Percentiles rank a stretch among this genome's conserved stretches.
Conservation (phyloP, 2,113 vertebrate species). For the Neolamprologus modestus region DNA sequence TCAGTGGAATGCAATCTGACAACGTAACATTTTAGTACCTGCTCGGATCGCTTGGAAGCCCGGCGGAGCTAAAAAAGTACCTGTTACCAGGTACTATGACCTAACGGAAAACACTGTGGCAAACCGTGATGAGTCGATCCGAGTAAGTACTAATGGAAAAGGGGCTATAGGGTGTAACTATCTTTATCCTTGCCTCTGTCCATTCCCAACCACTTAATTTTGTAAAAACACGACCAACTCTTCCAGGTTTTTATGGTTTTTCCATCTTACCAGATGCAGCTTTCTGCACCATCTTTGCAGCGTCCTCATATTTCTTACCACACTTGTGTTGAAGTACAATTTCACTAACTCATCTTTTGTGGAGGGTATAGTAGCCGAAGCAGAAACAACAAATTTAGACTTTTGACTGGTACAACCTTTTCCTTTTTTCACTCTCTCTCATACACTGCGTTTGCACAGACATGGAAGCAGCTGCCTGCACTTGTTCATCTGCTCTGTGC, state of each 20-base stretch:
- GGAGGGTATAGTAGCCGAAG: background rate
- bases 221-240: background rate
- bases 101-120: background rate
- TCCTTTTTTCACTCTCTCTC: background rate
- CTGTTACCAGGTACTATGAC: background rate
- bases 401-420: background rate
- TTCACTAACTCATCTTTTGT: background rate
- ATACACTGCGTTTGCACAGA: background rate
- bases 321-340: background rate
- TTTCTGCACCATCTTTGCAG: background rate
- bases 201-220: background rate
- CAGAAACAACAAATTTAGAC: background rate
- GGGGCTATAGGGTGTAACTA: background rate
- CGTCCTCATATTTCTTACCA: background rate
- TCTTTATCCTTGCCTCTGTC: background rate
- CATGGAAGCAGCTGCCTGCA: background rate
- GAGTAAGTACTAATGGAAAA: background rate
- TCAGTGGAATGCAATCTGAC: background rate
- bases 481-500: background rate
- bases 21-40: background rate
- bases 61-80: background rate
- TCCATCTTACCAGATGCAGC: background rate
- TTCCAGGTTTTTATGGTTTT: background rate
- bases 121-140: background rate
- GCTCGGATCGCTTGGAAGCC: background rate